phyloP scores from a whole-genome alignment of 2,888 invertebrate species.

The Tachina grossa region DNA sequence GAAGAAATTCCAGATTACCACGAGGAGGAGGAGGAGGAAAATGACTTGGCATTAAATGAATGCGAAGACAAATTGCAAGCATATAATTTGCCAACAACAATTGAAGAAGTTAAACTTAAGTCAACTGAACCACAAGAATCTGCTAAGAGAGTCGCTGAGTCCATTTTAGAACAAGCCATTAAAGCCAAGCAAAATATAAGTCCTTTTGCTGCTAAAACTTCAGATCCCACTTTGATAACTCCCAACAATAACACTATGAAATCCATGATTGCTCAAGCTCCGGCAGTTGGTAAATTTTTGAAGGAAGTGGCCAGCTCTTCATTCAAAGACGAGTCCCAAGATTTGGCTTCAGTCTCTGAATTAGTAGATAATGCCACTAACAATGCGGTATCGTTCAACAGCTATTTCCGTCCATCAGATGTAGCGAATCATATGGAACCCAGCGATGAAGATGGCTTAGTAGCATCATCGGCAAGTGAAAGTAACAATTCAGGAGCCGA shows the following conservation, averaged over 20 bases:
- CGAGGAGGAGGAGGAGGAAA: constrained; percentile 74
- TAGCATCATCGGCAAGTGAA: constrained; percentile 91
- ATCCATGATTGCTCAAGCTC: constrained; percentile 85
- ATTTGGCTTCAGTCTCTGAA: constrained; percentile 90
- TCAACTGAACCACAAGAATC: constrained; percentile 72
- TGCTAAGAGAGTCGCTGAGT: constrained; percentile 85
- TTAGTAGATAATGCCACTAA: constrained; percentile 89
- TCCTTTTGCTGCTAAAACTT: constrained; percentile 25
- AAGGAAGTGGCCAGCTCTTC: constrained; percentile 82
- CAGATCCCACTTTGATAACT: constrained; percentile 30
- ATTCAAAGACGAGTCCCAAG: constrained; percentile 84
- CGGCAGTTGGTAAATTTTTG: constrained; percentile 81
- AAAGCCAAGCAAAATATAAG: constrained; percentile 76
- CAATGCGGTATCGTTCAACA: constrained; percentile 85
- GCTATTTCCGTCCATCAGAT: constrained; percentile 85
- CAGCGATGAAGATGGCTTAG: constrained; percentile 89
- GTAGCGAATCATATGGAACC: constrained; percentile 82
- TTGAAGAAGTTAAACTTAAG: constrained; percentile 62
- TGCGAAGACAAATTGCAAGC: constrained; percentile 69
- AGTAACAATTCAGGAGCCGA: constrained; percentile 93
- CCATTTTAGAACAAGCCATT: constrained; percentile 84
- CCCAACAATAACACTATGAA: constrained; percentile 79
- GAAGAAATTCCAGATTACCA: constrained; percentile 74
- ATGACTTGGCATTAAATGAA: constrained; percentile 81
- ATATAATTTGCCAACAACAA: constrained; percentile 65